These are phyloP conservation scores for Myotis myotis DNA, from an alignment of 2,797 vertebrate species.

Conservation along the genomic window DNA sequence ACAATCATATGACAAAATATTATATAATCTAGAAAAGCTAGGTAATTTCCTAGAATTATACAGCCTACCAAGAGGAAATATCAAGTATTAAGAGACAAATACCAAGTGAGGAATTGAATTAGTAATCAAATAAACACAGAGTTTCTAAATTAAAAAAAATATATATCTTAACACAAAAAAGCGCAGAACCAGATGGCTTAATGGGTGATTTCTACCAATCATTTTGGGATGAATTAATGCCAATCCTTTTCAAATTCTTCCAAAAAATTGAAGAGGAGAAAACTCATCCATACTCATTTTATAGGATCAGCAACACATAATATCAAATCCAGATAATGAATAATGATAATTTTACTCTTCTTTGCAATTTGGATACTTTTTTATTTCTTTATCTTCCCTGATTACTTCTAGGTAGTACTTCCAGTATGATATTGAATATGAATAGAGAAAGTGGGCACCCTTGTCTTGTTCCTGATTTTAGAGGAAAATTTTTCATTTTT, in stretches of 20 bases:
- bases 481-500: neutral
- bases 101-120: neutral
- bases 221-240: too few species aligned
- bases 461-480: neutral
- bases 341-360: neutral
- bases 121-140: neutral
- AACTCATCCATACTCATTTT: too few species aligned
- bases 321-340: neutral
- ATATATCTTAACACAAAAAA: neutral
- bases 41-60: neutral
- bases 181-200: too few species aligned
- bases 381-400: neutral
- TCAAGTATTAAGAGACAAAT: neutral
- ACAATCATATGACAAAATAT: neutral
- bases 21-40: neutral
- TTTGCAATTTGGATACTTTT: neutral
- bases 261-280: too few species aligned
- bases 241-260: too few species aligned
- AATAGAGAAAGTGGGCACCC: neutral
- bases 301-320: too few species aligned
- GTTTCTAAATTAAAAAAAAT: too few species aligned
- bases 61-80: neutral
- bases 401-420: neutral
- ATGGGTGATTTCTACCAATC: too few species aligned
- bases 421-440: neutral